These are phyloP conservation scores for Lacerta bilineata DNA, from an alignment of 2,797 vertebrate genomes.

Conservation along the genomic window DNA sequence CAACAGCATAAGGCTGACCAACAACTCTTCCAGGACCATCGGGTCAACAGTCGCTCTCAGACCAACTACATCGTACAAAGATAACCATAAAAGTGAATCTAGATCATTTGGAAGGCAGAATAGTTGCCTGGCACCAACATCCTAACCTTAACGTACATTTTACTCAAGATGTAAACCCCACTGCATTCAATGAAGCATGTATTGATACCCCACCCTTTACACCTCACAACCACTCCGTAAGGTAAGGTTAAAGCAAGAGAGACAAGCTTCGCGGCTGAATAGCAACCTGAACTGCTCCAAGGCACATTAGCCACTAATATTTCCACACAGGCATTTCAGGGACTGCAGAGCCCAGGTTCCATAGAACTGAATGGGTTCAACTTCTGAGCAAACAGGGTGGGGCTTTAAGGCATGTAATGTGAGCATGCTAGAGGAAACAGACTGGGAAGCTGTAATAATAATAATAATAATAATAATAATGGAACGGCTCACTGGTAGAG, in stretches of 20 bases:
- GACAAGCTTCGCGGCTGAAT: too few species aligned
- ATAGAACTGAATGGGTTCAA: neutral
- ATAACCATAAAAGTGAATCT: neutral
- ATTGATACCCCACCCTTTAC: neutral
- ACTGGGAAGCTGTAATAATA: too few species aligned
- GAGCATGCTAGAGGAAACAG: too few species aligned
- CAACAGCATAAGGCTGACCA: neutral
- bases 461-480: too few species aligned
- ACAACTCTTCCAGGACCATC: neutral
- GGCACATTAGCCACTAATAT: too few species aligned
- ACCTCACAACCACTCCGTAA: neutral
- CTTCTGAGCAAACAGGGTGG: neutral
- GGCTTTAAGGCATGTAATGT: neutral
- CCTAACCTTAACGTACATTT: neutral
- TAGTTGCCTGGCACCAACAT: neutral
- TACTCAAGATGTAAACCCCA: neutral
- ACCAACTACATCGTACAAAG: neutral
- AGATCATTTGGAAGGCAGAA: neutral
- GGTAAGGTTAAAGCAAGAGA: neutral
- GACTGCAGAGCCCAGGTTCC: too few species aligned
- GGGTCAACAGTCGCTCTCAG: too few species aligned
- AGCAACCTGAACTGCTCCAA: too few species aligned
- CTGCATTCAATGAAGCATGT: neutral
- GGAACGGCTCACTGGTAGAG: too few species aligned
- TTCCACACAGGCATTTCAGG: too few species aligned